Base-by-base conservation (phyloP, 2,113 vertebrate genomes). In the Myrmecobius fasciatus region DNA sequence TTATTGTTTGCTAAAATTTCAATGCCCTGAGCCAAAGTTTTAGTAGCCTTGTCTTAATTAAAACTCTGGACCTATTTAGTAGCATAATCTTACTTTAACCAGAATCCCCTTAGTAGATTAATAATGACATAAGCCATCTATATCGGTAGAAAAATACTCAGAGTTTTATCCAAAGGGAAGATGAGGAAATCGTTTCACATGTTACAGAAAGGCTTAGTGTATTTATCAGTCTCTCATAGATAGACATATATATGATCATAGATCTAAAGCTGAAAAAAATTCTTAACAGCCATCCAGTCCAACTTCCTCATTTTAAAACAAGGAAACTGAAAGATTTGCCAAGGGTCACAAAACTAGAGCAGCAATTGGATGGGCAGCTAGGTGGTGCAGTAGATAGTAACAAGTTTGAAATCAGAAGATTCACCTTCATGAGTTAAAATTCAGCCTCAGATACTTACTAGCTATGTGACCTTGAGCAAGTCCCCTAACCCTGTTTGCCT, bases 131-230 rank as follows among this genome's bases (percentile, higher is more conserved):
- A 17, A 22, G 43, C 17, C 22, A 24, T 43, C 20, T 8, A 83
- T 20, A 83, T 43, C 67, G 43, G 67, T 6, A 43, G 67, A 43
- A 26, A 94, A 93, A n/a, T 94, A 91, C 95, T 91, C 90, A 96
- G 90, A 93, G 36, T 28, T 36, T 46, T 1, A 53, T 11, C 83
- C 53, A 91, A 89, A 83, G 60, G 93, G 46, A 31, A 92, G 22
- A 47, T n/a, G 60, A 60, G 48, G 83, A 88, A 89, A 53, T 91
- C 1, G 1, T 22, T 25, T 36, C 46, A 36, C 11, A 53, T 31
- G 47, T 12, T 43, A 48, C 1, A 14, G n/a, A 89, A 93, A 88
- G 52, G 28, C 8, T 56, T 67, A 51, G 54, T 83, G 4, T 83
- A 20, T 83, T 11, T 56, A 11, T 67, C 60, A n/a, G 36, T 75